Evolutionary conservation across 2,888 invertebrate genomes (phyloP).

Genomic region (Antheraea yamamai): DNA sequence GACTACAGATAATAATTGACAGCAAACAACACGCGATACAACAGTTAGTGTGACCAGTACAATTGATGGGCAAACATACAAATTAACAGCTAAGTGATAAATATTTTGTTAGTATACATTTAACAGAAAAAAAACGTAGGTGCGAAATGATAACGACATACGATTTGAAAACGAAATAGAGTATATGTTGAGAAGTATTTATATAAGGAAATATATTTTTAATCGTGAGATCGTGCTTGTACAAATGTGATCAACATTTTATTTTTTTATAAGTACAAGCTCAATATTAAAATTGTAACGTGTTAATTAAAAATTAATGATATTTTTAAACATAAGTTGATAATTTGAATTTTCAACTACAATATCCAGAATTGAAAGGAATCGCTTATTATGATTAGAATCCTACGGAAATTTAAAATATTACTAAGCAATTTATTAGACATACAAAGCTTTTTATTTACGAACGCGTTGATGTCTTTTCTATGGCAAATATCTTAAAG

Average conservation of each 20-base stretch:
- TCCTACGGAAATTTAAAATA: neutral
- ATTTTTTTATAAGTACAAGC: too few species aligned
- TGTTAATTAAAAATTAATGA: too few species aligned
- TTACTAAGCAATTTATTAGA: neutral
- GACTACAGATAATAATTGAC: conserved; percentile 11
- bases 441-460: neutral
- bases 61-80: conserved; percentile 7
- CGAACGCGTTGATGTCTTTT: conserved; percentile 55
- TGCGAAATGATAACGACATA: neutral
- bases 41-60: conserved; percentile 4
- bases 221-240: neutral
- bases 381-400: too few species aligned
- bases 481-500: conserved; percentile 24
- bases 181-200: neutral
- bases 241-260: neutral
- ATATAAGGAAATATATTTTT: neutral
- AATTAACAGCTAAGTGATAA: conserved; percentile 11
- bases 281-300: too few species aligned
- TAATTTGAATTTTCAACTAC: too few species aligned
- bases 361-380: too few species aligned
- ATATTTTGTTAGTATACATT: neutral
- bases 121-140: neutral
- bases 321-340: too few species aligned
- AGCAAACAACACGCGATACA: neutral
- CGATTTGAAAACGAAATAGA: neutral